phyloP scores from a whole-genome alignment of 2,113 vertebrate species.

The Nansenia antarctica region DNA sequence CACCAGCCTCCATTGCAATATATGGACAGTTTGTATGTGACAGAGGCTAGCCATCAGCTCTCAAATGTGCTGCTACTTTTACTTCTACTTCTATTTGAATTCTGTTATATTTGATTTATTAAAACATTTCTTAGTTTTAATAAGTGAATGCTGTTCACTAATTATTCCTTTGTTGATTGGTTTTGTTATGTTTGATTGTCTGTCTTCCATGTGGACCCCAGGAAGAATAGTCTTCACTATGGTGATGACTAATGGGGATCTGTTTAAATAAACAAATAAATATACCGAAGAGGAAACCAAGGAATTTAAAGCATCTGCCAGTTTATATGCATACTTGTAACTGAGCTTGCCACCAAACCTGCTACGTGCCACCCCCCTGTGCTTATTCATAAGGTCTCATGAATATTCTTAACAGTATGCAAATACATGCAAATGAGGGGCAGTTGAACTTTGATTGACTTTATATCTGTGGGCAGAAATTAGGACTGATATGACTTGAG shows the following conservation, averaged over 20 bases:
- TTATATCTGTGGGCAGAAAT: background rate
- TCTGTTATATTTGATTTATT: too few relatives aligned
- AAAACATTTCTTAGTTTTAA: too few relatives aligned
- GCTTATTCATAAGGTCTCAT: constrained; percentile 33
- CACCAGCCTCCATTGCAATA: background rate
- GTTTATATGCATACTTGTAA: constrained; percentile 7
- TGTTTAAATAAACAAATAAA: too few relatives aligned
- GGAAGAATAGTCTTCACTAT: too few relatives aligned
- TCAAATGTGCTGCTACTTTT: too few relatives aligned
- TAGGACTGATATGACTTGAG: constrained; percentile 29
- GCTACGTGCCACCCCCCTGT: constrained; percentile 6
- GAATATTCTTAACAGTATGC: constrained; percentile 40
- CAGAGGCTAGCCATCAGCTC: constrained; percentile 20
- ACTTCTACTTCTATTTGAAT: too few relatives aligned
- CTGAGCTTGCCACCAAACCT: constrained; percentile 8
- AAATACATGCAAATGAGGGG: constrained; percentile 26
- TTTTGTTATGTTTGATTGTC: too few relatives aligned
- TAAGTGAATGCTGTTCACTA: too few relatives aligned
- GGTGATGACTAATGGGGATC: too few relatives aligned
- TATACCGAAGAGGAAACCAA: constrained; percentile 28
- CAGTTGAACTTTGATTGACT: constrained; percentile 36
- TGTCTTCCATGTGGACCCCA: too few relatives aligned
- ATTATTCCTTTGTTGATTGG: too few relatives aligned
- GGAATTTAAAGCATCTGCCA: constrained; percentile 24
- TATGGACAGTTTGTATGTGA: background rate